Evolutionary conservation across 2,113 vertebrate genomes (phyloP).

Genomic region (Hippocampus zosterae): DNA sequence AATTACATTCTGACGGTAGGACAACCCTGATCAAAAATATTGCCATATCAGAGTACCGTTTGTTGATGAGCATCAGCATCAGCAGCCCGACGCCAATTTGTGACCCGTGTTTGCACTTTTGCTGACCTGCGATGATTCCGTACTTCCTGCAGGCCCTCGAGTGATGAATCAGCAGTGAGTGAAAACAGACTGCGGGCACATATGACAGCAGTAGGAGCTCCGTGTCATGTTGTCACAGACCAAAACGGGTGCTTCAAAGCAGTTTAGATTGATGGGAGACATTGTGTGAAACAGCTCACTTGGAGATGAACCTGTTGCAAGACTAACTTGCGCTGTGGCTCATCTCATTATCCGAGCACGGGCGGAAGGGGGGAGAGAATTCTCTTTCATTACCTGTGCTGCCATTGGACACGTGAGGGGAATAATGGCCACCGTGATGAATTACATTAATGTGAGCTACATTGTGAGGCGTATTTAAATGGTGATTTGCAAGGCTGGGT

Average conservation of each 20-base stretch:
- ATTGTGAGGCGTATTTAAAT: conserved; percentile 25
- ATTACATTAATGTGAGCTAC: conserved; percentile 4
- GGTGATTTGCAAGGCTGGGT: conserved; percentile 28
- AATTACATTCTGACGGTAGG: no score
- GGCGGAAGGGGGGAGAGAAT: background rate
- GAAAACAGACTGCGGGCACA: conserved; percentile 18
- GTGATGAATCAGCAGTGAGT: conserved; percentile 20
- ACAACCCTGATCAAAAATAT: no score
- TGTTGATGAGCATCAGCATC: background rate
- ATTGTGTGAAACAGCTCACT: conserved; percentile 10
- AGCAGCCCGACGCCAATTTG: background rate
- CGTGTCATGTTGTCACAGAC: conserved; percentile 25
- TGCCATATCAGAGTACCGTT: background rate
- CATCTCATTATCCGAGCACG: conserved; percentile 16
- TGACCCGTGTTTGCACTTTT: background rate
- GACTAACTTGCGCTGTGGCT: conserved; percentile 31
- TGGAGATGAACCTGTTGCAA: conserved; percentile 19
- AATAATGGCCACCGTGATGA: conserved; percentile 4
- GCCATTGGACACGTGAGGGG: conserved; percentile 15
- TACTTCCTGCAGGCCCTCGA: conserved; percentile 15
- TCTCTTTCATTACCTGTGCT: background rate
- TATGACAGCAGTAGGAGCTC: conserved; percentile 16
- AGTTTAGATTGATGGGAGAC: conserved; percentile 23
- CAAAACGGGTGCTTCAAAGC: conserved; percentile 47
- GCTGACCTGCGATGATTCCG: conserved; percentile 20